Percentiles rank a stretch among this genome's conserved stretches.
These are phyloP conservation scores for Eristalis tenax DNA, from an alignment of 2,888 invertebrate species.

Conservation along the genomic window DNA sequence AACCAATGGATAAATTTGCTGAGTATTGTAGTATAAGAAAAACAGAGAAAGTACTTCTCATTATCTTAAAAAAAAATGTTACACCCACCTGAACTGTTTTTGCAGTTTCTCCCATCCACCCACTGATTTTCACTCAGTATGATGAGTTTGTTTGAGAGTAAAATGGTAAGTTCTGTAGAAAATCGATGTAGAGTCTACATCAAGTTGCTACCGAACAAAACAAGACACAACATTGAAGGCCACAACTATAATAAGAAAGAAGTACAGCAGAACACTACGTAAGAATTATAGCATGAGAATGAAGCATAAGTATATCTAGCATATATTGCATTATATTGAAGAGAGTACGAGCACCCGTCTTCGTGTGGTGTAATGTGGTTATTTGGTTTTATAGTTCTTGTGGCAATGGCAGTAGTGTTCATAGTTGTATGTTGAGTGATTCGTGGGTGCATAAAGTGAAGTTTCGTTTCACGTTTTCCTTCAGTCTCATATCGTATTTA, in stretches of 20 bases:
- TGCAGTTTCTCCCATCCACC: slow-evolving; percentile 17
- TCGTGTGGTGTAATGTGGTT: slow-evolving; percentile 57
- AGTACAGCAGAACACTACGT: slow-evolving; percentile 27
- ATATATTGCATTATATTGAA: not conserved
- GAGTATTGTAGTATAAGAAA: too few relatives aligned
- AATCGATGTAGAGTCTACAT: slow-evolving; percentile 24
- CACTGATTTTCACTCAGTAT: slow-evolving; percentile 53
- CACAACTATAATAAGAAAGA: slow-evolving; percentile 37
- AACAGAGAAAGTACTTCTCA: too few relatives aligned
- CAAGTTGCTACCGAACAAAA: slow-evolving; percentile 21
- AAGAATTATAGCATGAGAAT: slow-evolving; percentile 73
- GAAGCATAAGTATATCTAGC: slow-evolving; percentile 44
- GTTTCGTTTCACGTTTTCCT: slow-evolving; percentile 74
- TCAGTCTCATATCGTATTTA: slow-evolving; percentile 81
- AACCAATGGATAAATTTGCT: too few relatives aligned
- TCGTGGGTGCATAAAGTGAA: slow-evolving; percentile 64
- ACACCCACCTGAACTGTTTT: not conserved
- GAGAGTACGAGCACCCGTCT: slow-evolving; percentile 64
- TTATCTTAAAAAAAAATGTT: not conserved
- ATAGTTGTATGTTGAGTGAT: slow-evolving; percentile 60
- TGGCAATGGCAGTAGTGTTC: slow-evolving; percentile 35
- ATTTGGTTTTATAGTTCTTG: slow-evolving; percentile 45
- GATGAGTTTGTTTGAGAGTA: slow-evolving; percentile 30
- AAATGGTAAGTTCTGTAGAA: not conserved
- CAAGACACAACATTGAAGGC: slow-evolving; percentile 49